Conservation (phyloP, 2,797 vertebrate species). For the Spheniscus humboldti region DNA sequence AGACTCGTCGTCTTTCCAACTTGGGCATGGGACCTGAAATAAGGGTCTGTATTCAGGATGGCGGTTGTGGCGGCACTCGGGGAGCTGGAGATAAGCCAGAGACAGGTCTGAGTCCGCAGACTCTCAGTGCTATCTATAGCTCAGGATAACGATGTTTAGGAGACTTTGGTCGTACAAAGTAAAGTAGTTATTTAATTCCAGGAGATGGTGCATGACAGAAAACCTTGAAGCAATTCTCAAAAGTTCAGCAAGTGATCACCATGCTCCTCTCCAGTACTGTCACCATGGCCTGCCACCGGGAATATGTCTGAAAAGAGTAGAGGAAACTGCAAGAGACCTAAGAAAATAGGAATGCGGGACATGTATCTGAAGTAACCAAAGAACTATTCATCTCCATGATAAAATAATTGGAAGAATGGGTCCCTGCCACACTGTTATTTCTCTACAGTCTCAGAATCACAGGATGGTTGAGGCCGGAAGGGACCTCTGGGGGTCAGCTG, state of each 20-base stretch:
- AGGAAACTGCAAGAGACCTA: neutral
- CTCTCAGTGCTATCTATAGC: neutral
- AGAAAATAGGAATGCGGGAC: fast-evolving
- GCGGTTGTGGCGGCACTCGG: neutral
- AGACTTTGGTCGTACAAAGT: neutral
- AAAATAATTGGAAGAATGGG: neutral
- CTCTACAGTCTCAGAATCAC: neutral
- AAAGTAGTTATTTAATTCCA: neutral
- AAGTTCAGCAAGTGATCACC: neutral
- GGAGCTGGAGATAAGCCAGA: neutral
- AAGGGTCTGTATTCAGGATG: neutral
- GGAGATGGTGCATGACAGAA: neutral
- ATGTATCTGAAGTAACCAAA: neutral
- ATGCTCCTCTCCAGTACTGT: fast-evolving
- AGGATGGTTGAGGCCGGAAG: neutral
- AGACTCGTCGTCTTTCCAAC: fast-evolving
- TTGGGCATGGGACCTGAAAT: neutral
- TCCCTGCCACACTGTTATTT: neutral
- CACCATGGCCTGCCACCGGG: neutral
- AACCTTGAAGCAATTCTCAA: neutral
- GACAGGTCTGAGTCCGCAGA: neutral
- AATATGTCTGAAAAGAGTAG: fast-evolving
- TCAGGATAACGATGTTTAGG: neutral
- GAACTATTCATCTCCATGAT: neutral
- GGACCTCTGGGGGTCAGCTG: neutral